phyloP scores from a whole-genome alignment of 2,797 vertebrate species.

The Neosilurus mollespiculum region DNA sequence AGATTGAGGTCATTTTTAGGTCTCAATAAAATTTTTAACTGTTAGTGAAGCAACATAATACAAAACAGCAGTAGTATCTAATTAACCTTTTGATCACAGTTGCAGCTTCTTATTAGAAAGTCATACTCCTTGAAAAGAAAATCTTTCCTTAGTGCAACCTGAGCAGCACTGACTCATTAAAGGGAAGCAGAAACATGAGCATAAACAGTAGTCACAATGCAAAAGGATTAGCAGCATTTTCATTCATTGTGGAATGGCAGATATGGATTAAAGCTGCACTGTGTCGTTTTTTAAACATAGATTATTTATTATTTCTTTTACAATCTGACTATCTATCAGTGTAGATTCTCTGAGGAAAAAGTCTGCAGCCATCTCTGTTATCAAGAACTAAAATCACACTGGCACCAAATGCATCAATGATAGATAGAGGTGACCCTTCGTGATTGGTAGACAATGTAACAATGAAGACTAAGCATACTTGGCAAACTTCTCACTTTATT shows the following conservation, averaged over 20 bases:
- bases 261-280: conserved; percentile 40
- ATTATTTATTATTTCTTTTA: not conserved
- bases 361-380: not conserved
- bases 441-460: not conserved
- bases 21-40: conserved; percentile 18
- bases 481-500: not conserved
- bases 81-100: conserved; percentile 41
- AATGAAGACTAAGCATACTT: not conserved
- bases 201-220: conserved; percentile 50
- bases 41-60: conserved; percentile 39
- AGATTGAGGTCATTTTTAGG: conserved; percentile 32
- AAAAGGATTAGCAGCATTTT: conserved; percentile 55
- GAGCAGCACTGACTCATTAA: conserved; percentile 56
- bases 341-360: not conserved
- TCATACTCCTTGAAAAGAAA: conserved; percentile 38
- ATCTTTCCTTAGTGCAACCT: conserved; percentile 45
- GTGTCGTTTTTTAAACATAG: not conserved
- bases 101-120: conserved; percentile 37
- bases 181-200: conserved; percentile 52
- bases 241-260: conserved; percentile 47
- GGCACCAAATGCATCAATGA: not conserved
- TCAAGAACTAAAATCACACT: conserved; percentile 1
- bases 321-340: not conserved
- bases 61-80: conserved; percentile 50
- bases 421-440: not conserved